A percentile compares a stretch with the other conserved stretches of the same genome.
These are phyloP conservation scores for Coelinius sp. DNA, from an alignment of 2,888 invertebrate genomes.

Conservation along the genomic window DNA sequence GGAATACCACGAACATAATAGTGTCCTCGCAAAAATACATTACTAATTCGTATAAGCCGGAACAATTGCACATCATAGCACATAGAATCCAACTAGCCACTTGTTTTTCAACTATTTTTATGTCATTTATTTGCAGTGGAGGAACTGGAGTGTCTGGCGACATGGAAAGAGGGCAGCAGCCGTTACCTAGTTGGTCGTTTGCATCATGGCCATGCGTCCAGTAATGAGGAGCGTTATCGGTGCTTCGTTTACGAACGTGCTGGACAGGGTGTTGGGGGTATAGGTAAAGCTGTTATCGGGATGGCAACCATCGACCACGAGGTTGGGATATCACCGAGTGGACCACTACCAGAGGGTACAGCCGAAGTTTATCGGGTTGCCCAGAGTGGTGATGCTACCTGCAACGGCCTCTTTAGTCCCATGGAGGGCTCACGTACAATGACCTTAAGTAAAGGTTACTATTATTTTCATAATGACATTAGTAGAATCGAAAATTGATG, in stretches of 20 bases:
- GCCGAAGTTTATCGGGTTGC: conserved; percentile 81
- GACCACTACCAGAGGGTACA: conserved; percentile 62
- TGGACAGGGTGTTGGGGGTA: conserved; percentile 61
- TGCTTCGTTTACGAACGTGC: conserved; percentile 96
- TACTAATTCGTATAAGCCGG: too few species aligned
- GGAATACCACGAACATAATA: too few species aligned
- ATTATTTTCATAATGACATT: not conserved
- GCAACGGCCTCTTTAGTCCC: conserved; percentile 92
- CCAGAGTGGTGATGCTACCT: conserved; percentile 93
- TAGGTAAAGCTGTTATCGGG: conserved; percentile 59
- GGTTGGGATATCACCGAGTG: conserved; percentile 56
- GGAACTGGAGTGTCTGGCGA: conserved; percentile 90
- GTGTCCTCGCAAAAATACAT: too few species aligned
- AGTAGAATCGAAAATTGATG: too few species aligned
- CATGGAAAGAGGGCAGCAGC: conserved; percentile 95
- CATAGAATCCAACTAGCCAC: too few species aligned
- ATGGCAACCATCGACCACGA: conserved; percentile 65
- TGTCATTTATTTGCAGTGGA: conserved; percentile 78
- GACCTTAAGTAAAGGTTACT: conserved; percentile 78
- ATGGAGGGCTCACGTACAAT: conserved; percentile 89
- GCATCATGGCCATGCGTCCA: conserved; percentile 90
- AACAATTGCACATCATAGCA: too few species aligned
- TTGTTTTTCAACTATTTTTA: not conserved
- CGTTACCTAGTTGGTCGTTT: conserved; percentile 92
- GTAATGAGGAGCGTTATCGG: conserved; percentile 92